phyloP scores from a whole-genome alignment of 2,797 vertebrate species.

The Acanthiza pusilla region DNA sequence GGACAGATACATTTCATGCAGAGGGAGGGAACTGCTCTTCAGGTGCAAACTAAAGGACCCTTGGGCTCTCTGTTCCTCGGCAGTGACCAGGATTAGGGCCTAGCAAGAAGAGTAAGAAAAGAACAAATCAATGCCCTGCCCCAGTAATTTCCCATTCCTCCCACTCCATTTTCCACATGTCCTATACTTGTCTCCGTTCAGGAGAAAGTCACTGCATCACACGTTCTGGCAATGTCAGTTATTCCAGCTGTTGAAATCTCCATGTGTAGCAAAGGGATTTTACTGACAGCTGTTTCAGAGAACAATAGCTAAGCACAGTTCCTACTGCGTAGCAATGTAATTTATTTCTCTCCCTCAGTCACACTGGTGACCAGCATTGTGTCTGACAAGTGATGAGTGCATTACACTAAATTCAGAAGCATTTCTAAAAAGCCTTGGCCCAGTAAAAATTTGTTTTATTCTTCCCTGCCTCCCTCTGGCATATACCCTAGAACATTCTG shows the following conservation, averaged over 20 bases:
- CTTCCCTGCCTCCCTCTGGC: neutral
- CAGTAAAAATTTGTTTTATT: neutral
- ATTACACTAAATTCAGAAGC: neutral
- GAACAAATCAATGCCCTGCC: neutral
- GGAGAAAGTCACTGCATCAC: neutral
- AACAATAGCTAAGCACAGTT: neutral
- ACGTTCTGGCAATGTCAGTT: neutral
- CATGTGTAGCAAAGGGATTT: neutral
- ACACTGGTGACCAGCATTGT: neutral
- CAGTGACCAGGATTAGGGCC: neutral
- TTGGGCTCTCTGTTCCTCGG: neutral
- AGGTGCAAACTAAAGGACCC: neutral
- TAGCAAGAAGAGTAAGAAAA: neutral
- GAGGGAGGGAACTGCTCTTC: neutral
- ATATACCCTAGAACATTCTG: neutral
- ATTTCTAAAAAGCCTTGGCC: neutral
- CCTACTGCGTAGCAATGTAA: neutral
- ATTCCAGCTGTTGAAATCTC: neutral
- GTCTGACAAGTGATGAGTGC: neutral
- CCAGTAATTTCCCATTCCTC: neutral
- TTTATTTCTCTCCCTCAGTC: neutral
- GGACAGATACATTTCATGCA: neutral
- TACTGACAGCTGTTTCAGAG: neutral
- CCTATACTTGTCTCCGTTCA: neutral
- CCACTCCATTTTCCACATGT: neutral